Percentiles rank a stretch among this genome's conserved stretches.
phyloP scores from a whole-genome alignment of 2,888 invertebrate species.

The Escarpia spicata region DNA sequence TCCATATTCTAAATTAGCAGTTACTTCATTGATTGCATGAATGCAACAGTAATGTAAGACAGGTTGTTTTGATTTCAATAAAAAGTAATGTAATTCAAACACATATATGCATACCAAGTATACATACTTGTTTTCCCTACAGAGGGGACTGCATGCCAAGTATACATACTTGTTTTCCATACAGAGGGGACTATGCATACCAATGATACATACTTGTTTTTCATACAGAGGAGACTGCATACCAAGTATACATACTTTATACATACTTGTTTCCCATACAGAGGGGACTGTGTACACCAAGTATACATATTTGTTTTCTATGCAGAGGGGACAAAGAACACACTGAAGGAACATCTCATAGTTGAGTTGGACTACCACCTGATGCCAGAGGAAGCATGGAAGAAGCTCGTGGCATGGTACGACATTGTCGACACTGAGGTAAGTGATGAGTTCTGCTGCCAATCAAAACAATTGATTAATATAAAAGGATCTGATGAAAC shows the following conservation, averaged over 20 bases:
- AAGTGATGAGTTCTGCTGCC: background rate
- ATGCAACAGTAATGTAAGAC: too few species aligned
- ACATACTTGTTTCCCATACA: too few species aligned
- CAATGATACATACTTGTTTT: background rate
- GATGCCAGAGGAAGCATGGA: slow-evolving; percentile 67
- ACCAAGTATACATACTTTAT: background rate
- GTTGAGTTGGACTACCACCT: slow-evolving; percentile 68
- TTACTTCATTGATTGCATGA: too few species aligned
- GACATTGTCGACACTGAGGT: slow-evolving; percentile 60
- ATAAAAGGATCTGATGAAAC: background rate
- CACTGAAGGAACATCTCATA: slow-evolving; percentile 65
- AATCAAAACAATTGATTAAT: too few species aligned
- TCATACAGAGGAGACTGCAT: background rate
- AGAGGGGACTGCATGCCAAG: background rate
- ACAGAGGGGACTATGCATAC: too few species aligned
- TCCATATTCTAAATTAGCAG: too few species aligned
- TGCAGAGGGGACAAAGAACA: background rate
- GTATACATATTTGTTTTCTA: background rate
- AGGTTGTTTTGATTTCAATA: too few species aligned
- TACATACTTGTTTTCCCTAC: background rate
- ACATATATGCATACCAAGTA: too few species aligned
- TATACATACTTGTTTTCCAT: too few species aligned
- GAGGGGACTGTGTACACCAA: too few species aligned
- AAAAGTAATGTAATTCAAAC: too few species aligned
- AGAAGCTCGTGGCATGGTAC: slow-evolving; percentile 64